Evolutionary conservation across 2,797 vertebrate species (phyloP), one percentile per base, ranked within the genome.

Genomic region (Etheostoma nigrum): DNA sequence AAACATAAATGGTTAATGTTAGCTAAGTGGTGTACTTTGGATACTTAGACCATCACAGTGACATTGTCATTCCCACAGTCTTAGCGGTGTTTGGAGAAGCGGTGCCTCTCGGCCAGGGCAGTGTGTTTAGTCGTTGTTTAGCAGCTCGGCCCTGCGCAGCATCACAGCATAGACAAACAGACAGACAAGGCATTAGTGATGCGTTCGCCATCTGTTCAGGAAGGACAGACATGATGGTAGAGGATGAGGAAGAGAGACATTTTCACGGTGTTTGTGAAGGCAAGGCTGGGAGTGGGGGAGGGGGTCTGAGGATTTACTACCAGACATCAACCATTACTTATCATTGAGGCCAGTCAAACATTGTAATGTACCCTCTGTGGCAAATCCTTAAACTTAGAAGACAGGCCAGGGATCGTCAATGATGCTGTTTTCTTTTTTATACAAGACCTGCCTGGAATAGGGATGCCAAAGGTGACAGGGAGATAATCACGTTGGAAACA

Each of bases 131-230:
- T 47, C 47, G 59, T 72, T 61, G 83, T 83, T 88, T 74, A 76
- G 76, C 76, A 52, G 74, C 42, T 14, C 23, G 66, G 60, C 52
- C 88, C 87, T 92, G 88, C 19, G 8, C 78, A 81, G 83, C 18
- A 42, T 91, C 91, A 86, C 62, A 59, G 60, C 7, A 61, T 12
- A 81, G 83, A 87, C 85, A 92, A 67, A 88, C 83, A 83, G 71
- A 87, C 80, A 83, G 85, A 83, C 82, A 45, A 74, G 84, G 79
- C 78, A 86, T 84, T 69, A 77, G 83, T 59, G 90, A 93, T 92
- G 85, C 85, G 87, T 92, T 93, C 79, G 74, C 90, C 92, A 90
- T 90, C 88, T 93, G 92, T 76, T 80, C 79, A 81, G 88, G 85
- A 92, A 87, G 84, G 82, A 81, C 72, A 30, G 88, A 73, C 79